A percentile compares a stretch with the other conserved stretches of the same genome.
phyloP scores from a whole-genome alignment of 2,113 vertebrate species.

The Manacus vitellinus region DNA sequence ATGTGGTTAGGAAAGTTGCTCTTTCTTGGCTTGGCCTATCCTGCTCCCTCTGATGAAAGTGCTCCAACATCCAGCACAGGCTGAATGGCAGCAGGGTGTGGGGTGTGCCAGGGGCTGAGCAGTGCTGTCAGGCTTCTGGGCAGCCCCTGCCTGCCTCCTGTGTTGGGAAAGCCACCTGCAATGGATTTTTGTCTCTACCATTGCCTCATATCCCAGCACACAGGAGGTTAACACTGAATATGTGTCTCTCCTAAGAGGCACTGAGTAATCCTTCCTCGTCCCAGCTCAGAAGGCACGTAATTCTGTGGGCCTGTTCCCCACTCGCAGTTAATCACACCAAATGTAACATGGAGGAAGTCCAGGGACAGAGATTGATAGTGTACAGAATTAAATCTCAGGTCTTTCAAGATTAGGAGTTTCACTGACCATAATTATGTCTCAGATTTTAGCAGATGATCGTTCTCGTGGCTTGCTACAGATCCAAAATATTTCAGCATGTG shows the following conservation, averaged over 20 bases:
- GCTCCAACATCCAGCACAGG: not conserved
- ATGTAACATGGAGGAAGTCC: not conserved
- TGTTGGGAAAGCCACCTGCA: not conserved
- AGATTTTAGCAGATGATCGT: not conserved
- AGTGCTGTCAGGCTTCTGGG: not conserved
- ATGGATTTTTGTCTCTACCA: not conserved
- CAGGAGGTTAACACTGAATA: not conserved
- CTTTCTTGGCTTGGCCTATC: not conserved
- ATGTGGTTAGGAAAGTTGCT: not conserved
- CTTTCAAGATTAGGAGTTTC: constrained; percentile 33
- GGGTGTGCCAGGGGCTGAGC: not conserved
- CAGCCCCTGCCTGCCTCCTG: not conserved
- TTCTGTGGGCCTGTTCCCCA: not conserved
- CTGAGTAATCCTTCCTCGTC: not conserved
- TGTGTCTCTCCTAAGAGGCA: not conserved
- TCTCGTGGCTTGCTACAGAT: not conserved
- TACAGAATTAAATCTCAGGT: not conserved
- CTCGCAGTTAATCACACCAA: not conserved
- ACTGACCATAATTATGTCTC: constrained; percentile 3
- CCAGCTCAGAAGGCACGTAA: not conserved
- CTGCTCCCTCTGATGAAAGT: not conserved
- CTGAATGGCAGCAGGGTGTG: not conserved
- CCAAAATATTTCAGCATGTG: not conserved
- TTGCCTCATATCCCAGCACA: not conserved
- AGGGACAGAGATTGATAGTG: not conserved